Evolutionary conservation across 2,113 vertebrate genomes (phyloP).

Genomic region (Coregonus clupeaformis): DNA sequence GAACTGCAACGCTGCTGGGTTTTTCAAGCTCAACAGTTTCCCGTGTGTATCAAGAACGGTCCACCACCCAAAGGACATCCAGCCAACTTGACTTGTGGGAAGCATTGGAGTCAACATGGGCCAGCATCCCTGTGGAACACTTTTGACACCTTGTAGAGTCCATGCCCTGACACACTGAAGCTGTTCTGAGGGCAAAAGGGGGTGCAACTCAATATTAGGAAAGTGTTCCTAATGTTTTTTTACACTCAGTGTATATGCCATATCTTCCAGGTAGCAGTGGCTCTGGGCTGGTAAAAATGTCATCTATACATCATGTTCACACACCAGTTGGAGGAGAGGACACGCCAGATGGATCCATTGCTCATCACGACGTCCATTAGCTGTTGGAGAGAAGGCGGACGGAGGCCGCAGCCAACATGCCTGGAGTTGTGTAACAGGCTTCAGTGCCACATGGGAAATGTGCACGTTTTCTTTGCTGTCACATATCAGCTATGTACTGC

Average conservation of each 20-base stretch:
- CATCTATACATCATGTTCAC: constrained; percentile 71
- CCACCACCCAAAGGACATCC: too few relatives aligned
- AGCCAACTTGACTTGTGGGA: too few relatives aligned
- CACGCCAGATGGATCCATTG: constrained; percentile 77
- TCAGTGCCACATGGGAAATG: constrained; percentile 63
- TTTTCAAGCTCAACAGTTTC: too few relatives aligned
- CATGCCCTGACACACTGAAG: too few relatives aligned
- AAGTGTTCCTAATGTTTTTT: too few relatives aligned
- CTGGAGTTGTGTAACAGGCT: constrained; percentile 70
- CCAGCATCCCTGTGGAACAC: too few relatives aligned
- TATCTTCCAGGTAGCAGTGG: constrained; percentile 50
- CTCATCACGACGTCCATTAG: constrained; percentile 78
- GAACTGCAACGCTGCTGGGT: too few relatives aligned
- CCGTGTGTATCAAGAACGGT: too few relatives aligned
- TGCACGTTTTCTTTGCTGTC: constrained; percentile 52
- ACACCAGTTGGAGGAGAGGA: constrained; percentile 77
- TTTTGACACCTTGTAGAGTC: too few relatives aligned
- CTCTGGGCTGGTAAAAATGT: constrained; percentile 44
- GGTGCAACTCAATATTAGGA: too few relatives aligned
- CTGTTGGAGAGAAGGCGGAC: constrained; percentile 68
- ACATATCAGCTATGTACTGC: background rate
- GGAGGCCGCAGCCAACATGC: constrained; percentile 67
- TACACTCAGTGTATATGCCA: background rate
- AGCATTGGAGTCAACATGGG: too few relatives aligned
- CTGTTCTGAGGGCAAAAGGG: too few relatives aligned